These are phyloP conservation scores for Ibycter americanus DNA, from an alignment of 2,797 vertebrate genomes.

Conservation along the genomic window DNA sequence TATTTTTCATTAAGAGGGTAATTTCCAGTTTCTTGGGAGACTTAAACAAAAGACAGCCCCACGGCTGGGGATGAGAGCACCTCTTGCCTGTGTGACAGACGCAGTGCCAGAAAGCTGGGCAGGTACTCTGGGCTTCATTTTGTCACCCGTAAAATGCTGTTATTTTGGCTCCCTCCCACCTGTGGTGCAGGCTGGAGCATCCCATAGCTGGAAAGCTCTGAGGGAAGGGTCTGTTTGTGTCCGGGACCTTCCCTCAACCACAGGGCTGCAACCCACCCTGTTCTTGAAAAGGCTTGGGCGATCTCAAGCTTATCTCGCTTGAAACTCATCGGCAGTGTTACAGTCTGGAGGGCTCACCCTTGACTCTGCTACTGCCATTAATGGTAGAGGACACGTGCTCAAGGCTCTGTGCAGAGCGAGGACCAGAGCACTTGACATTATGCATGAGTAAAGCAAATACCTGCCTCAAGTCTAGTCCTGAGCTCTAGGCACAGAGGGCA, in stretches of 20 bases:
- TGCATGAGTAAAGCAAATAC: background rate
- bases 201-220: background rate
- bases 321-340: background rate
- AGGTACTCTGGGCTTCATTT: background rate
- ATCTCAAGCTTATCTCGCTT: background rate
- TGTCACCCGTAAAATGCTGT: background rate
- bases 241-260: background rate
- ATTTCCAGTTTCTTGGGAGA: background rate
- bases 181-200: accelerated
- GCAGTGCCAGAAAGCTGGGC: background rate
- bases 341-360: background rate
- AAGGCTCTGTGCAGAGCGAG: background rate
- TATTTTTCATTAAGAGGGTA: background rate
- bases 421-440: background rate
- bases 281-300: background rate
- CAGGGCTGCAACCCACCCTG: background rate
- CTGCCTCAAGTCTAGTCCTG: background rate
- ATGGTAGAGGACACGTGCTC: background rate
- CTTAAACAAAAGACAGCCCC: background rate
- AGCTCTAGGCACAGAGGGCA: background rate
- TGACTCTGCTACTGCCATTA: background rate
- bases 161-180: background rate
- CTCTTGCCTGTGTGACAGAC: background rate
- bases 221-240: background rate
- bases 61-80: accelerated